Conservation (phyloP, 2,113 vertebrate species). For the Takifugu flavidus region DNA sequence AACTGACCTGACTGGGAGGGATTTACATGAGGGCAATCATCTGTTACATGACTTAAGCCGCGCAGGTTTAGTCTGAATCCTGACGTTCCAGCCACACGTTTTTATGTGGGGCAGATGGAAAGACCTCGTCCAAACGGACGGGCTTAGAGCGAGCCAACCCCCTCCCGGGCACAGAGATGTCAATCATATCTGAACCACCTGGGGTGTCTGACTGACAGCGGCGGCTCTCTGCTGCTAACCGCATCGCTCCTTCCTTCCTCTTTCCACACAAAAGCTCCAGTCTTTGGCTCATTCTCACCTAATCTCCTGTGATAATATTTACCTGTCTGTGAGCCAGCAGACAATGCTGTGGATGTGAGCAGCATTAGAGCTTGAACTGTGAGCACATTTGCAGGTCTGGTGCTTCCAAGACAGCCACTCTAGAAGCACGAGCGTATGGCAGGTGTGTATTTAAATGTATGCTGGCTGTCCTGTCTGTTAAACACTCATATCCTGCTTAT, state of each 20-base stretch:
- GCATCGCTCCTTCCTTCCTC: constrained; percentile 46
- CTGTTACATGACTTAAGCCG: constrained; percentile 13
- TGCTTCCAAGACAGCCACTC: neutral
- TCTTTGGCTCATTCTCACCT: constrained; percentile 8
- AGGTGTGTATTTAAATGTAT: constrained; percentile 11
- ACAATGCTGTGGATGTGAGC: neutral
- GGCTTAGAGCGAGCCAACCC: neutral
- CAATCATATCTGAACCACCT: constrained; percentile 47
- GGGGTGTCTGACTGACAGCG: constrained; percentile 29
- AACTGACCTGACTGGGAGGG: constrained; percentile 13
- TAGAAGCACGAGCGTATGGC: neutral
- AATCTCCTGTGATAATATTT: constrained; percentile 31
- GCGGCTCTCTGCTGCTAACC: constrained; percentile 23
- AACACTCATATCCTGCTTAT: too few relatives aligned
- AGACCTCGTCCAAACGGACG: constrained; percentile 18
- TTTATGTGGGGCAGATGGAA: constrained; percentile 37
- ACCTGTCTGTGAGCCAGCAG: constrained; percentile 14
- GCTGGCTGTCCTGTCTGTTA: constrained; percentile 7
- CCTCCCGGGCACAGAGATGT: constrained; percentile 28
- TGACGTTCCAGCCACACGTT: constrained; percentile 27
- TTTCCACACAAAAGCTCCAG: constrained; percentile 20
- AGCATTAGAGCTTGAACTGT: neutral
- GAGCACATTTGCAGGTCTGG: neutral
- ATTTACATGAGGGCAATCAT: constrained; percentile 8
- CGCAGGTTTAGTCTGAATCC: constrained; percentile 13